Percentiles rank a stretch among this genome's conserved stretches.
These are phyloP conservation scores for Labrus mixtus DNA, from an alignment of 2,113 vertebrate genomes.

Conservation along the genomic window DNA sequence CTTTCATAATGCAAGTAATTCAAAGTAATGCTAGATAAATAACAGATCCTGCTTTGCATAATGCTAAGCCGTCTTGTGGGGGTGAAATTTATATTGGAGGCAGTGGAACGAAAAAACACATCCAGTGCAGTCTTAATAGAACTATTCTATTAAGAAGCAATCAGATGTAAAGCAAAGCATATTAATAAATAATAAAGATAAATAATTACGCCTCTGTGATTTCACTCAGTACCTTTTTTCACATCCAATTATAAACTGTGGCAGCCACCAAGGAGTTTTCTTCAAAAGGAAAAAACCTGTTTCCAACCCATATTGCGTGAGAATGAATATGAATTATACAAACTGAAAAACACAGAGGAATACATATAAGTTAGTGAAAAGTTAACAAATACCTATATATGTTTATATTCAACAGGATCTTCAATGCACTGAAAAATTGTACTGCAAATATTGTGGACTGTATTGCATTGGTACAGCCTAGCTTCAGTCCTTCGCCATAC, in stretches of 20 bases:
- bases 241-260: constrained; percentile 40
- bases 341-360: constrained; percentile 15
- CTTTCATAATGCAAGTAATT: constrained; percentile 42
- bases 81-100: constrained; percentile 15
- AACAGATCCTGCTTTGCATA: constrained; percentile 41
- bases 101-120: constrained; percentile 28
- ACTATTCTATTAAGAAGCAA: constrained; percentile 52
- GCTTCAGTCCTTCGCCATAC: too few relatives aligned
- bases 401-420: too few relatives aligned
- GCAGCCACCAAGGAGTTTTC: constrained; percentile 36
- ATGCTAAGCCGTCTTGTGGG: constrained; percentile 3
- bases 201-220: constrained; percentile 52
- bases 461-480: too few relatives aligned
- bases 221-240: constrained; percentile 18
- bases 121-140: constrained; percentile 40
- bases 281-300: constrained; percentile 28
- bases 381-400: background rate
- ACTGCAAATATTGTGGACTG: too few relatives aligned
- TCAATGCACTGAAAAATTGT: too few relatives aligned
- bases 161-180: constrained; percentile 52
- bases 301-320: constrained; percentile 40
- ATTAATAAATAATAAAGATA: constrained; percentile 52
- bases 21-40: constrained; percentile 50
- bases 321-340: constrained; percentile 43
- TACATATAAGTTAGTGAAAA: constrained; percentile 5